These are phyloP conservation scores for Ictidomys tridecemlineatus DNA, from an alignment of 2,113 vertebrate species.

Conservation along the genomic window DNA sequence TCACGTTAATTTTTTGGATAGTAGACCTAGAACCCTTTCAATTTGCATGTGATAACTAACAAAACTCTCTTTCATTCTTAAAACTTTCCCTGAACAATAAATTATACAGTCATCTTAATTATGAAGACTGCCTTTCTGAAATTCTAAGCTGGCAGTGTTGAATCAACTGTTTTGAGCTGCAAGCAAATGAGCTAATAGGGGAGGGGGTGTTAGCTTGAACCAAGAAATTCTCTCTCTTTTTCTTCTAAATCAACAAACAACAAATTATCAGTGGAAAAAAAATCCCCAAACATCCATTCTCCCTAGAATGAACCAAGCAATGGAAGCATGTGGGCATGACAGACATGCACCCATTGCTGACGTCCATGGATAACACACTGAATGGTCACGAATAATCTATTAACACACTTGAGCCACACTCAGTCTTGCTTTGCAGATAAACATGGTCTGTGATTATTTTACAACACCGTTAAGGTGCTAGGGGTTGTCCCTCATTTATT, in stretches of 20 bases:
- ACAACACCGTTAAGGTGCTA: slow-evolving; percentile 81
- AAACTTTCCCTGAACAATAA: neutral
- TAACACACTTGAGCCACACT: slow-evolving; percentile 66
- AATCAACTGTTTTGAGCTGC: neutral
- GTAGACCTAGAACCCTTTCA: neutral
- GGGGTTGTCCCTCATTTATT: slow-evolving; percentile 87
- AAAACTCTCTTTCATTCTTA: slow-evolving; percentile 1
- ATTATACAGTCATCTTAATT: slow-evolving; percentile 27
- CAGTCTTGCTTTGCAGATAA: slow-evolving; percentile 80
- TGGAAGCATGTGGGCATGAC: neutral
- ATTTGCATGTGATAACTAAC: neutral
- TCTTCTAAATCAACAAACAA: slow-evolving; percentile 38
- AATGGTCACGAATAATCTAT: slow-evolving; percentile 67
- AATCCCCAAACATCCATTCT: neutral
- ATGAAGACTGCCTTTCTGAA: neutral
- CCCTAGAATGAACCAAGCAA: neutral
- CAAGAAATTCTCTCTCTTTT: slow-evolving; percentile 34
- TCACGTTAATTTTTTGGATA: slow-evolving; percentile 18
- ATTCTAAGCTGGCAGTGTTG: neutral
- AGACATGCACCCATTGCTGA: neutral
- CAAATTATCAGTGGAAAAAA: neutral
- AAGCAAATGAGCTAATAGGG: neutral
- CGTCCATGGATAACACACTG: neutral
- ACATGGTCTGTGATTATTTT: slow-evolving; percentile 81
- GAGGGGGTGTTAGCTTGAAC: neutral